Conservation (phyloP, 2,888 invertebrate species). For the Cosmia trapezina region DNA sequence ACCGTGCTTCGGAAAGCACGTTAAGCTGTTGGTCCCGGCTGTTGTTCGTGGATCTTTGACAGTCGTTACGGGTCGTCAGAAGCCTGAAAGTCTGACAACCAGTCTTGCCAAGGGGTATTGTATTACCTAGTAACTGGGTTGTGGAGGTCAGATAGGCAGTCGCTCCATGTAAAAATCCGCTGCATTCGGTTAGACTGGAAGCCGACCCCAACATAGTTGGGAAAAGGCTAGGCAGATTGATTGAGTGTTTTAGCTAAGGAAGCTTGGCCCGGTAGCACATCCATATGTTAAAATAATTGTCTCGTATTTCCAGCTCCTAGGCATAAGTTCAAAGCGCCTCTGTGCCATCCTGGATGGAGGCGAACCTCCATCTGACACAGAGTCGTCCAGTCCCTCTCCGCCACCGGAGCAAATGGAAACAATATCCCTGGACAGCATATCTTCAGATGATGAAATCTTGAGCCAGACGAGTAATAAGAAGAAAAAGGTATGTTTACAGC, state of each 20-base stretch:
- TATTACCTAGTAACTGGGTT: too few species aligned
- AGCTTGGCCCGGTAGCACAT: background rate
- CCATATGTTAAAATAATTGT: background rate
- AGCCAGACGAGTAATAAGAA: slow-evolving; percentile 76
- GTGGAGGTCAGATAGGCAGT: too few species aligned
- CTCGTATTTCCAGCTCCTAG: slow-evolving; percentile 80
- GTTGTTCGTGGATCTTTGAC: too few species aligned
- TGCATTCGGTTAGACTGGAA: too few species aligned
- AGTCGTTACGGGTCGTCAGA: too few species aligned
- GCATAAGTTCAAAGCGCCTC: slow-evolving; percentile 91
- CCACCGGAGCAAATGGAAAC: slow-evolving; percentile 85
- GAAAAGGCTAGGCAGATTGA: too few species aligned
- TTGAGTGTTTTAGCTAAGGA: background rate
- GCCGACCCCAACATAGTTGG: too few species aligned
- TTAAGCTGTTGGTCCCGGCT: too few species aligned
- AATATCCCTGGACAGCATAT: slow-evolving; percentile 91
- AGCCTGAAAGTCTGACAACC: too few species aligned
- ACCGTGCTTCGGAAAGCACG: too few species aligned
- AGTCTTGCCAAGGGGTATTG: too few species aligned
- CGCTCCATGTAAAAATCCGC: too few species aligned
- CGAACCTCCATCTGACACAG: slow-evolving; percentile 86
- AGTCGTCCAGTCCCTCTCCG: slow-evolving; percentile 80
- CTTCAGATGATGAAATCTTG: slow-evolving; percentile 88
- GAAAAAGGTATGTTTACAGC: slow-evolving; percentile 73
- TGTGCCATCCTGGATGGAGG: slow-evolving; percentile 89